phyloP scores from a whole-genome alignment of 2,797 vertebrate species.

The Acrossocheilus fasciatus region DNA sequence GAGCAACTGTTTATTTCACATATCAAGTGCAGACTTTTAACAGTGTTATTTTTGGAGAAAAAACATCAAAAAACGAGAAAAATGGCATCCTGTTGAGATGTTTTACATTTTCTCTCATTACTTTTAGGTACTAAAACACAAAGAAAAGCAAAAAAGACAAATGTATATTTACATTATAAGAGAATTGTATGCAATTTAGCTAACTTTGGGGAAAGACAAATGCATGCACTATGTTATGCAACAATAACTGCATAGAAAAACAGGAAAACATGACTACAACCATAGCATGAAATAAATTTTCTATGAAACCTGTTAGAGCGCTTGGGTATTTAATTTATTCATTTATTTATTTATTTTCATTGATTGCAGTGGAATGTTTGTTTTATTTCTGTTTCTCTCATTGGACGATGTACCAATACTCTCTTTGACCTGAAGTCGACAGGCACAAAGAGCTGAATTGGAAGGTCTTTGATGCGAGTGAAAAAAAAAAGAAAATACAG shows the following conservation, averaged over 20 bases:
- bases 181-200: conserved; percentile 87
- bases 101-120: conserved; percentile 69
- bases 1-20: conserved; percentile 81
- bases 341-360: conserved; percentile 31
- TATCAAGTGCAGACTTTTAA: conserved; percentile 79
- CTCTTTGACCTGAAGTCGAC: conserved; percentile 57
- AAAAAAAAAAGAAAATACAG: conserved; percentile 45
- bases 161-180: conserved; percentile 70
- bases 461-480: conserved; percentile 47
- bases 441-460: conserved; percentile 57
- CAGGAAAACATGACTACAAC: conserved; percentile 67
- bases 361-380: conserved; percentile 55
- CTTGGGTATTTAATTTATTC: conserved; percentile 15
- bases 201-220: conserved; percentile 74
- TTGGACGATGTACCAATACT: conserved; percentile 50
- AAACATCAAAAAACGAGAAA: conserved; percentile 45
- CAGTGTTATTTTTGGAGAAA: conserved; percentile 78
- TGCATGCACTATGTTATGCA: conserved; percentile 93
- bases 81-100: conserved; percentile 57
- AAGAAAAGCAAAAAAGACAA: conserved; percentile 52
- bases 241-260: conserved; percentile 67
- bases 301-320: conserved; percentile 71
- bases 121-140: conserved; percentile 71
- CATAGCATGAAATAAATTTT: conserved; percentile 94
- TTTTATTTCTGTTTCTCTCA: conserved; percentile 50